Percentiles rank a stretch among this genome's conserved stretches.
Conservation (phyloP, 2,797 vertebrate species). For the Leucoraja ocellata region DNA sequence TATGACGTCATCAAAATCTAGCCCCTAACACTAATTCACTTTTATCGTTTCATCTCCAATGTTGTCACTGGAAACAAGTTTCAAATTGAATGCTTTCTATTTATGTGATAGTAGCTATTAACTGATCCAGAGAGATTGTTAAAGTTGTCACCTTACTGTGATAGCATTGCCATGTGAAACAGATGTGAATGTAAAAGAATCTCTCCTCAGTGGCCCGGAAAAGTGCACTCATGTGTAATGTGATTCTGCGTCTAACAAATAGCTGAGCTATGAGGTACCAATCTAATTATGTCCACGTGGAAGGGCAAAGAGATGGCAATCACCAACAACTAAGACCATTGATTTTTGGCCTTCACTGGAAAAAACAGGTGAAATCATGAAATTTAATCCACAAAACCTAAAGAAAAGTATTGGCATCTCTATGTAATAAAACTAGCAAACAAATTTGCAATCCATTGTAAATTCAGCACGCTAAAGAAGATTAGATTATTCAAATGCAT, state of each 20-base stretch:
- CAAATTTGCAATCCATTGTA: background rate
- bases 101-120: slow-evolving; percentile 7
- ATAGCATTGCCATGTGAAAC: background rate
- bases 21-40: background rate
- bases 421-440: background rate
- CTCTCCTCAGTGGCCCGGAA: background rate
- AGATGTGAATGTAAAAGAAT: background rate
- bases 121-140: background rate
- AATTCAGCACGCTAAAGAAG: background rate
- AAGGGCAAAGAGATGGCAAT: background rate
- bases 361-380: background rate
- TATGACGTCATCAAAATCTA: background rate
- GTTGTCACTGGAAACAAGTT: background rate
- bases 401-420: background rate
- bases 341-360: background rate
- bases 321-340: background rate
- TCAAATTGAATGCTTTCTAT: slow-evolving; percentile 21
- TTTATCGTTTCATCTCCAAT: slow-evolving; percentile 1
- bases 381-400: background rate
- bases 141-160: background rate
- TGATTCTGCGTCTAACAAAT: background rate
- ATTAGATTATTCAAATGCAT: background rate
- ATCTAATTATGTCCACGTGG: background rate
- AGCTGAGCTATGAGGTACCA: background rate
- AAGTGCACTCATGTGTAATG: background rate